phyloP scores from a whole-genome alignment of 2,888 invertebrate genomes.

The Cantharis lateralis region DNA sequence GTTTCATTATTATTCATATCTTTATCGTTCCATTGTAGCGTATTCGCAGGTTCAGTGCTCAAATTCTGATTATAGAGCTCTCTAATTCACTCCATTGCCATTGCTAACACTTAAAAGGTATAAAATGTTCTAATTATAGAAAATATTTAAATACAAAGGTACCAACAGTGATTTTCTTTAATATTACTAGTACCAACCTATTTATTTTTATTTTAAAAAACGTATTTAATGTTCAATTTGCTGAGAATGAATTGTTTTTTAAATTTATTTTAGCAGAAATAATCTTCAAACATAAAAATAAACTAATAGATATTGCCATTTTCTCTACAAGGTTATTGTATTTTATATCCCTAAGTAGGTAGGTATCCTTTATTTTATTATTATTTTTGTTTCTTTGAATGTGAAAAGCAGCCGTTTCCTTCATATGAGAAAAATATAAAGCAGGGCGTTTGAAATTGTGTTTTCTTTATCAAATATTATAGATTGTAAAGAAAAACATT shows the following conservation, averaged over 20 bases:
- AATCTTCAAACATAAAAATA: not conserved
- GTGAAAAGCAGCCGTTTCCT: not conserved
- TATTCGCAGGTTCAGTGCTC: not conserved
- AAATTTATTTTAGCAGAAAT: not conserved
- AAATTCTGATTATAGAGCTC: not conserved
- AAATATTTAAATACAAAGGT: not conserved
- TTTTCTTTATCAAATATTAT: not conserved
- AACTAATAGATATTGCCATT: not conserved
- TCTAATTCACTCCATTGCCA: not conserved
- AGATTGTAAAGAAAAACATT: not conserved
- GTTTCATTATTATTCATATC: not conserved
- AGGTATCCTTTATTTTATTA: not conserved
- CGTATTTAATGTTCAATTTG: not conserved
- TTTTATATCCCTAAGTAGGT: not conserved
- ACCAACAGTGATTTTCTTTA: not conserved
- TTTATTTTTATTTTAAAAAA: not conserved
- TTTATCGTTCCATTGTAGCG: not conserved
- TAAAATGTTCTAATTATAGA: not conserved
- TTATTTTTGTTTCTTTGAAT: not conserved
- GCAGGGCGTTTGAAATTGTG: not conserved
- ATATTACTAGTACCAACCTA: not conserved
- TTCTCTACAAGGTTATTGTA: not conserved
- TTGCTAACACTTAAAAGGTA: not conserved
- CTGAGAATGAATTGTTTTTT: not conserved
- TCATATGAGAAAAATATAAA: not conserved